phyloP scores from a whole-genome alignment of 2,797 vertebrate genomes.

The Danio jaintianensis region DNA sequence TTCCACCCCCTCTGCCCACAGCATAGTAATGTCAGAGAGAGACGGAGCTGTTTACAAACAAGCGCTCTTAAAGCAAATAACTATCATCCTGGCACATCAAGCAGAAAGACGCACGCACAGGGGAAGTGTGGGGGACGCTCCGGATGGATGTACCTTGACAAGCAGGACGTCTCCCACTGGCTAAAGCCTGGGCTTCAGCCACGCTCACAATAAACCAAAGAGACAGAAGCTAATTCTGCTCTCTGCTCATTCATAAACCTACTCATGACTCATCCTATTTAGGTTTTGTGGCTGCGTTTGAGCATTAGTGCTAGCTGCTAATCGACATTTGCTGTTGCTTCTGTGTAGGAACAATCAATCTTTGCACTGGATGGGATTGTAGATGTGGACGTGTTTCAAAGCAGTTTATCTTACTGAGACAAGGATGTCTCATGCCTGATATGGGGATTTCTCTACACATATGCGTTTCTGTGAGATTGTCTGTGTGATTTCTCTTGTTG shows the following conservation, averaged over 20 bases:
- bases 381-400: not conserved
- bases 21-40: conserved; percentile 39
- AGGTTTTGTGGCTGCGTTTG: not conserved
- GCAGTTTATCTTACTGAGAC: not conserved
- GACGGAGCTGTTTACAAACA: conserved; percentile 41
- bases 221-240: conserved; percentile 59
- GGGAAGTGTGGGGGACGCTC: conserved; percentile 2
- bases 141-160: conserved; percentile 65
- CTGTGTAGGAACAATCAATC: not conserved
- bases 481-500: no score
- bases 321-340: not conserved
- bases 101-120: not conserved
- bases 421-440: no score
- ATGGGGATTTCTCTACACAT: no score
- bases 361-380: not conserved
- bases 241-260: conserved; percentile 40
- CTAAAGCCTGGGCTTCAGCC: conserved; percentile 48
- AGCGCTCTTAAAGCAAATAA: conserved; percentile 29
- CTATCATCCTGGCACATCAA: not conserved
- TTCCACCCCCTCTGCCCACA: conserved; percentile 40
- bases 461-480: no score
- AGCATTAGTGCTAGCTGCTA: conserved; percentile 13
- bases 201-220: conserved; percentile 57
- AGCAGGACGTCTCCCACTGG: conserved; percentile 56
- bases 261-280: conserved; percentile 42